Evolutionary conservation across 64 coral and sea anemone species (phyloP).

Genomic region (Pachyseris speciosa): DNA sequence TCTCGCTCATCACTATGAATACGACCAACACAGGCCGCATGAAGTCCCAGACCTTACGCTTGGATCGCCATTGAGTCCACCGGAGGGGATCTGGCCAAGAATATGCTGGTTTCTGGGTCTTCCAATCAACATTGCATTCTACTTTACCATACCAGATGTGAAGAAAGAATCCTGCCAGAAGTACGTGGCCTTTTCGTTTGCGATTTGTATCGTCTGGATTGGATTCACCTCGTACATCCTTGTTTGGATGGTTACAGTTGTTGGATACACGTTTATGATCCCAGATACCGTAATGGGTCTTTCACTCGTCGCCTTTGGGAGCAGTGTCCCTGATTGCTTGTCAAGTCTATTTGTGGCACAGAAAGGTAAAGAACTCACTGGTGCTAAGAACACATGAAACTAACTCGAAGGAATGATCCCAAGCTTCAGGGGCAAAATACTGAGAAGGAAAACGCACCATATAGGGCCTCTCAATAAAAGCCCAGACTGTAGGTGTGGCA

Average conservation of each 20-base stretch:
- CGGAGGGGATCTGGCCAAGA: slow-evolving; percentile 60
- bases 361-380: slow-evolving; percentile 52
- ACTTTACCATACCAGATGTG: slow-evolving; percentile 94
- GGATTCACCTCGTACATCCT: slow-evolving; percentile 81
- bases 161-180: slow-evolving; percentile 81
- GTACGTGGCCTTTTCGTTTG: slow-evolving; percentile 85
- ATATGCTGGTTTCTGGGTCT: slow-evolving; percentile 84
- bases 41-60: slow-evolving; percentile 88
- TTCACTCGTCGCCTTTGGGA: slow-evolving; percentile 81
- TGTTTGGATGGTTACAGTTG: slow-evolving; percentile 86
- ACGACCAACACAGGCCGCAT: slow-evolving; percentile 79
- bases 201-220: slow-evolving; percentile 88
- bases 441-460: too few relatives aligned
- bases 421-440: too few relatives aligned
- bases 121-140: slow-evolving; percentile 80
- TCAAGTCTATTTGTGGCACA: slow-evolving; percentile 79
- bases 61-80: slow-evolving; percentile 83
- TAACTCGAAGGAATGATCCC: too few relatives aligned
- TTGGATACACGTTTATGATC: slow-evolving; percentile 81
- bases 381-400: too few relatives aligned
- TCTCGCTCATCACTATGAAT: slow-evolving; percentile 82
- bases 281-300: slow-evolving; percentile 84
- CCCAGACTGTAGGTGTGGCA: too few relatives aligned
- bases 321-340: slow-evolving; percentile 84
- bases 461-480: too few relatives aligned